These are phyloP conservation scores for Prosopocoilus inquinatus DNA, from an alignment of 2,888 invertebrate genomes.

Conservation along the genomic window DNA sequence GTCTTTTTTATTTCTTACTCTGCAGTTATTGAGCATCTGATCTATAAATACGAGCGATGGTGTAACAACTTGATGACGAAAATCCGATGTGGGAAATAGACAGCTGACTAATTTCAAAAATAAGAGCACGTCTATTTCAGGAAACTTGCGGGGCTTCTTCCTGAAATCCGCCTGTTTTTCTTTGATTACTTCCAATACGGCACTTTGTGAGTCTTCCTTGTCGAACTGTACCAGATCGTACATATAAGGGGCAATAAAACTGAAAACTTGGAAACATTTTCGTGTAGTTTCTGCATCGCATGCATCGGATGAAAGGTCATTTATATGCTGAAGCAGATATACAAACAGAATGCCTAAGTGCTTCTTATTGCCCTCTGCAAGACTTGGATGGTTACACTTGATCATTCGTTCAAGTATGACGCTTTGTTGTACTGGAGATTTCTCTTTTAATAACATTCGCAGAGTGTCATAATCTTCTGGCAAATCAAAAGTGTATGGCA, in stretches of 20 bases:
- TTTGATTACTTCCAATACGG: constrained; percentile 66
- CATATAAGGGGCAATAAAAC: constrained; percentile 49
- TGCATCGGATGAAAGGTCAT: constrained; percentile 55
- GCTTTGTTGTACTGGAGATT: constrained; percentile 64
- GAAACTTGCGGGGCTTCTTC: constrained; percentile 59
- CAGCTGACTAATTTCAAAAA: constrained; percentile 79
- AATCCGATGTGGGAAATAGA: constrained; percentile 88
- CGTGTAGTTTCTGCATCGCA: constrained; percentile 47
- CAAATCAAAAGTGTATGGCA: constrained; percentile 60
- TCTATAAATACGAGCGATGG: constrained; percentile 81
- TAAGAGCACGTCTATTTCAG: constrained; percentile 68
- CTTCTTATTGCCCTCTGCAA: constrained; percentile 75
- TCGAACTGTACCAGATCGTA: constrained; percentile 72
- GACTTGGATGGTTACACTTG: constrained; percentile 82
- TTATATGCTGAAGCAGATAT: constrained; percentile 74
- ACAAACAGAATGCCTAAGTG: constrained; percentile 72
- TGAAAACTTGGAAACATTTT: constrained; percentile 59
- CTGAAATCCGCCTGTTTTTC: constrained; percentile 68
- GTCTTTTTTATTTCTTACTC: constrained; percentile 63
- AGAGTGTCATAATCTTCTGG: constrained; percentile 65
- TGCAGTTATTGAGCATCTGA: constrained; percentile 68
- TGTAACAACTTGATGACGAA: constrained; percentile 83
- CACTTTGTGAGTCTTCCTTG: constrained; percentile 65
- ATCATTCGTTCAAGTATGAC: constrained; percentile 77
- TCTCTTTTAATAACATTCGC: constrained; percentile 59